Percentiles rank a stretch among this genome's conserved stretches.
Conservation (phyloP, 2,113 vertebrate species). For the Neofelis nebulosa region DNA sequence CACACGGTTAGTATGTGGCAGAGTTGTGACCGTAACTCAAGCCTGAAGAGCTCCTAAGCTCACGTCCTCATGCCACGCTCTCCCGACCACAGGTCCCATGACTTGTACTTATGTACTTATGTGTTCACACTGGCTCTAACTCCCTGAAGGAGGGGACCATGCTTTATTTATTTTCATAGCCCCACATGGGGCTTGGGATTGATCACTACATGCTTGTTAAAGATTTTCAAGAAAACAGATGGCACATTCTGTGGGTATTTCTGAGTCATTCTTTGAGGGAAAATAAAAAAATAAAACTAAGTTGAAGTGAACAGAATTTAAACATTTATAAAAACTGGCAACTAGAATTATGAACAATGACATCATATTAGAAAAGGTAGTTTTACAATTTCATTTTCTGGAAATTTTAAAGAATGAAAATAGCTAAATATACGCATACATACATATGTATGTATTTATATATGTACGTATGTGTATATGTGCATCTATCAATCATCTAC, state of each 20-base stretch:
- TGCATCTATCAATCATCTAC: not conserved
- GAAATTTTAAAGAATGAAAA: conserved; percentile 33
- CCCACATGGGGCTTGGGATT: not conserved
- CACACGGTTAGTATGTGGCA: not conserved
- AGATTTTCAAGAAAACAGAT: not conserved
- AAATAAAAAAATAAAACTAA: conserved; percentile 42
- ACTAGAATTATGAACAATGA: conserved; percentile 14
- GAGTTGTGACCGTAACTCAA: not conserved
- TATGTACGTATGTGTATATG: not conserved
- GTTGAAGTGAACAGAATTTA: not conserved
- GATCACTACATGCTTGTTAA: not conserved
- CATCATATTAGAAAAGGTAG: not conserved
- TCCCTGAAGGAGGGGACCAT: not conserved
- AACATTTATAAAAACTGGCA: conserved; percentile 33
- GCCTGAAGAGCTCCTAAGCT: not conserved
- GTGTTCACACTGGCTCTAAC: not conserved
- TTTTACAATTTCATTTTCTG: conserved; percentile 18
- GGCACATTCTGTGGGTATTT: not conserved
- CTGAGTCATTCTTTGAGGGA: conserved; percentile 29
- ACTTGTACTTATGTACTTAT: too few species aligned
- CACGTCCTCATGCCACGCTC: accelerated
- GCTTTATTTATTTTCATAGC: not conserved
- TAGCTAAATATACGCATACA: not conserved
- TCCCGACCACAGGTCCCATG: accelerated
- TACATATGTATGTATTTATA: not conserved